Evolutionary conservation across 2,888 invertebrate species (phyloP).

Genomic region (Agonopterix heracliana): DNA sequence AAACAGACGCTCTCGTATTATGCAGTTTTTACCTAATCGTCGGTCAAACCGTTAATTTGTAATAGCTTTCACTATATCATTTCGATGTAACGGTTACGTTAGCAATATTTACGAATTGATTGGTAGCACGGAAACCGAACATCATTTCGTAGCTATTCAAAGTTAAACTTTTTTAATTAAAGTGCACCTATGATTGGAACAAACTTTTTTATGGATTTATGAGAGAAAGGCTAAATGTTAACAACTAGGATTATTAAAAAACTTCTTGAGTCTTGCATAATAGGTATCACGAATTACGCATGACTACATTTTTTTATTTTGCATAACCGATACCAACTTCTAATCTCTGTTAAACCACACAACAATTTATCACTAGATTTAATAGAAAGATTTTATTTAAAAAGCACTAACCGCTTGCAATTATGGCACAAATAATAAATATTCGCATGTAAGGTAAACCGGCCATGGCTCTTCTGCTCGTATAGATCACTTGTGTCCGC

Average conservation of each 20-base stretch:
- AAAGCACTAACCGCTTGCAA: slow-evolving; percentile 59
- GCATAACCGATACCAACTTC: too few species aligned
- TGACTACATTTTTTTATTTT: slow-evolving; percentile 20
- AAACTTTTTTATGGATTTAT: neutral
- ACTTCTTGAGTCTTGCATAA: slow-evolving; percentile 56
- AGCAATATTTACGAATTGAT: slow-evolving; percentile 33
- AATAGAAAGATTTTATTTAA: neutral
- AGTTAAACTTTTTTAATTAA: neutral
- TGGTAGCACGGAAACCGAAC: neutral
- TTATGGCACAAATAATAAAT: slow-evolving; percentile 57
- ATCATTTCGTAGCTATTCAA: neutral
- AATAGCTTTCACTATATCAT: slow-evolving; percentile 58
- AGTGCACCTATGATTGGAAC: neutral
- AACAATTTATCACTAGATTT: neutral
- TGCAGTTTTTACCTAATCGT: slow-evolving; percentile 8
- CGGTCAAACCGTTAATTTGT: slow-evolving; percentile 22
- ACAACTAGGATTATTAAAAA: slow-evolving; percentile 11
- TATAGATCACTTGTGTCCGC: slow-evolving; percentile 40
- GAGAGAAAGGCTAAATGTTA: neutral
- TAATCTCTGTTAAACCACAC: neutral
- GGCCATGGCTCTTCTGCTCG: slow-evolving; percentile 47
- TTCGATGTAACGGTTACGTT: slow-evolving; percentile 57
- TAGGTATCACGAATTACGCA: slow-evolving; percentile 31
- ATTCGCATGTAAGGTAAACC: slow-evolving; percentile 46
- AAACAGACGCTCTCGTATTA: slow-evolving; percentile 13